phyloP scores from a whole-genome alignment of 2,797 vertebrate species.

The Pyrocephalus nanus region DNA sequence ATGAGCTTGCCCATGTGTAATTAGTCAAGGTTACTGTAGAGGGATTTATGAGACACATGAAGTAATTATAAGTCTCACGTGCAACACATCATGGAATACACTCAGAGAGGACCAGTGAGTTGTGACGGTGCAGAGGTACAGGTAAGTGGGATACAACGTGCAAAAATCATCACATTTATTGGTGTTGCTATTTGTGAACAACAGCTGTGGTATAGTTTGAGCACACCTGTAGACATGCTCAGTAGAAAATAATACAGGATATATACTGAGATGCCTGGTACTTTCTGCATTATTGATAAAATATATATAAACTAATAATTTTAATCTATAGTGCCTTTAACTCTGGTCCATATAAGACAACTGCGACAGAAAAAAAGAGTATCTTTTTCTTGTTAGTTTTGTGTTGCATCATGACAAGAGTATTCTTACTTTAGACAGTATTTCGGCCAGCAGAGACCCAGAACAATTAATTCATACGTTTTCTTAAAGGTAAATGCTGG shows the following conservation, averaged over 20 bases:
- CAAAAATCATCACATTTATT: neutral
- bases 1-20: neutral
- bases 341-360: neutral
- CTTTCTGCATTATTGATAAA: neutral
- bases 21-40: constrained; percentile 34
- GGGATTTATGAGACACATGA: constrained; percentile 38
- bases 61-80: neutral
- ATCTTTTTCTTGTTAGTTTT: neutral
- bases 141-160: neutral
- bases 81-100: neutral
- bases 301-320: neutral
- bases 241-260: neutral
- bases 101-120: neutral
- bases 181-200: neutral
- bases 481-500: neutral
- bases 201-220: neutral
- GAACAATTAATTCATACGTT: neutral
- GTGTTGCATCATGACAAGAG: neutral
- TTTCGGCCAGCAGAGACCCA: neutral
- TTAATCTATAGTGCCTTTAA: neutral
- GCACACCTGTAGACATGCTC: neutral
- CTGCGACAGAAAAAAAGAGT: neutral
- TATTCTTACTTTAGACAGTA: neutral
- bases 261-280: neutral
- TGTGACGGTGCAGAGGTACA: neutral